Base-by-base conservation (phyloP, 2,113 vertebrate genomes). In the Pollachius pollachius region DNA sequence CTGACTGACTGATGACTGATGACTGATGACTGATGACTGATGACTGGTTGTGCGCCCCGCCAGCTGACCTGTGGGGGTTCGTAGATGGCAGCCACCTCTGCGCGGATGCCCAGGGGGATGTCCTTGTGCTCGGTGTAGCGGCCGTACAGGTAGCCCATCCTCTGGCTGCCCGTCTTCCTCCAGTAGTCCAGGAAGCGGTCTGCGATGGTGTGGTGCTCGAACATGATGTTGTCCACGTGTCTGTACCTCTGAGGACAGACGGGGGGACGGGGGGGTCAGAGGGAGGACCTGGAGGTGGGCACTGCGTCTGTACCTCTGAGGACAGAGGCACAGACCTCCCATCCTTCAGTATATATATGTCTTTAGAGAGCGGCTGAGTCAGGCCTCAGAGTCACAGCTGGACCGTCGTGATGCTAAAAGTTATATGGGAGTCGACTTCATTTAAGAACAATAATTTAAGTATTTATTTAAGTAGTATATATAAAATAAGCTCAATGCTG, bases 141-240 rank as follows among this genome's bases (percentile, higher is more conserved):
- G 11, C 97, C 97, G 0, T 98, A 99, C 67, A 99, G 79, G 62
- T 95, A 99, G 0, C 97, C 97, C 16, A 99, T 93, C 30, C 96
- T 93, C 70, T 99, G 97, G 79, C 92, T 97, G 30, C 97, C 97
- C 0, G 97, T 99, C 91, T 98, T 99, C 83, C 97, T 91, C 97
- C 97, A 99, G 89, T 96, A 99, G 92, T 99, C 97, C 57, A 99
- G 92, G 89, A 99, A 99, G 74, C 96, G 96, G 90, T 99, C 97
- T 0, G 97, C 97, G 23, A 97, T 98, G 2, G 96, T 98, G 92
- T 99, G 95, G 81, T 99, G 99, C 90, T 99, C 97, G 89, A 99
- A 99, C 97, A 99, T 99, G 85, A 99, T 99, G 83, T 99, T 99
- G 92, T 99, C 97, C 89, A 99, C 96, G 13, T 99, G 97, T 84